phyloP scores from a whole-genome alignment of 2,797 vertebrate genomes.

The Florisuga fusca region DNA sequence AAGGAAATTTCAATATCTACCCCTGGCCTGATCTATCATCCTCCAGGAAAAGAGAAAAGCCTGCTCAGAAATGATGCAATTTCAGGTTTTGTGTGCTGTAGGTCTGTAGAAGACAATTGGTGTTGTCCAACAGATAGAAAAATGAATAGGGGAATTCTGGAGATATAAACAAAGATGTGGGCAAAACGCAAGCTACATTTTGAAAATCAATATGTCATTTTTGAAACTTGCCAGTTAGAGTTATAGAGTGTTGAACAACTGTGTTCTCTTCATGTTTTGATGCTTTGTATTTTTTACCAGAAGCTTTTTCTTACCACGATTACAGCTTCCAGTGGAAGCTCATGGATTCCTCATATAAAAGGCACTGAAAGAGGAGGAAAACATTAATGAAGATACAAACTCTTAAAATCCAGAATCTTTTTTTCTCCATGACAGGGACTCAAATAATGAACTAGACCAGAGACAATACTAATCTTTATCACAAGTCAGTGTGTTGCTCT shows the following conservation, averaged over 20 bases:
- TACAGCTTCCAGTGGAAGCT: neutral
- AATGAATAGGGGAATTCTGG: neutral
- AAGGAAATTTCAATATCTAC: neutral
- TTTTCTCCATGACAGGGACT: accelerated
- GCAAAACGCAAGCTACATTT: neutral
- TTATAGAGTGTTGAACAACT: neutral
- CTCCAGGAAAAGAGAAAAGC: neutral
- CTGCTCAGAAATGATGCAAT: neutral
- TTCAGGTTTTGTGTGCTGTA: neutral
- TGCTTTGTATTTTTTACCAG: neutral
- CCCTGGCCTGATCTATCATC: neutral
- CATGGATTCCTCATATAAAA: neutral
- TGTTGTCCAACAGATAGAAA: neutral
- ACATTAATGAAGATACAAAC: neutral
- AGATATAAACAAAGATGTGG: neutral
- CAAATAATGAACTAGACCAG: neutral
- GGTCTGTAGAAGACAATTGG: neutral
- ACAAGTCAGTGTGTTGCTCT: neutral
- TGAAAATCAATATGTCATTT: neutral
- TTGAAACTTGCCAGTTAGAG: neutral
- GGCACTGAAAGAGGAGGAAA: neutral
- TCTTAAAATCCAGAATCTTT: neutral
- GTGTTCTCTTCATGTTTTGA: neutral
- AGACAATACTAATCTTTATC: neutral
- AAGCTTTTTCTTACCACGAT: neutral